These are phyloP conservation scores for Acleris laterana DNA, from an alignment of 2,888 invertebrate species.

Conservation along the genomic window DNA sequence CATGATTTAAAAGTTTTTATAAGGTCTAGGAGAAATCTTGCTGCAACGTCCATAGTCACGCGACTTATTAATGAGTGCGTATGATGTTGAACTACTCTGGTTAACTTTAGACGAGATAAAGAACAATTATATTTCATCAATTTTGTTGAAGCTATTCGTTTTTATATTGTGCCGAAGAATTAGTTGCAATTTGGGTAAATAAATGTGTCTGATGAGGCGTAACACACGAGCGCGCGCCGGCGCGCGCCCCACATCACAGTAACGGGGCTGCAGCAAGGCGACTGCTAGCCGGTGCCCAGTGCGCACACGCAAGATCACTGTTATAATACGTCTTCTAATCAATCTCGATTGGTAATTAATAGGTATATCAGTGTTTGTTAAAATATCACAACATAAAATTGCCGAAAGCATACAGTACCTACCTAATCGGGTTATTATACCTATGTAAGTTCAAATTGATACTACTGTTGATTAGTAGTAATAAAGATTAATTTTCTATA, in stretches of 20 bases:
- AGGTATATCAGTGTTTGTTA: background rate
- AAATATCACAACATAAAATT: too few species aligned
- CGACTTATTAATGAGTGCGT: slow-evolving; percentile 50
- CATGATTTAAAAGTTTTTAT: slow-evolving; percentile 72
- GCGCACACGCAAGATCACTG: slow-evolving; percentile 50
- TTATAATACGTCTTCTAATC: slow-evolving; percentile 30
- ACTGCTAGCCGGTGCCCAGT: slow-evolving; percentile 51
- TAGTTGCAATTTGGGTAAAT: slow-evolving; percentile 3
- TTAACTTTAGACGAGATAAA: slow-evolving; percentile 10
- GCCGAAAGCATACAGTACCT: too few species aligned
- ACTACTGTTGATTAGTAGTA: too few species aligned
- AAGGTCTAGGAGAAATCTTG: slow-evolving; percentile 65
- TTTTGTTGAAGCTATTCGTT: background rate
- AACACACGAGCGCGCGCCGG: slow-evolving; percentile 41
- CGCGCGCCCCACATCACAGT: slow-evolving; percentile 2
- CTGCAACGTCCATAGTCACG: slow-evolving; percentile 67
- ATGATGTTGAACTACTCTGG: slow-evolving; percentile 11
- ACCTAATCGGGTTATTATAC: too few species aligned
- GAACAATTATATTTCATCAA: background rate
- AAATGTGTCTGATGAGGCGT: slow-evolving; percentile 54
- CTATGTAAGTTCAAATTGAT: too few species aligned
- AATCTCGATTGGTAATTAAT: background rate
- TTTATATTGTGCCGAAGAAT: background rate
- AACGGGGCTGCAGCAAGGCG: slow-evolving; percentile 40
- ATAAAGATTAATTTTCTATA: too few species aligned